Percentiles rank a stretch among this genome's conserved stretches.
Evolutionary conservation across 2,888 invertebrate genomes (phyloP).

Genomic region (Dione juno): DNA sequence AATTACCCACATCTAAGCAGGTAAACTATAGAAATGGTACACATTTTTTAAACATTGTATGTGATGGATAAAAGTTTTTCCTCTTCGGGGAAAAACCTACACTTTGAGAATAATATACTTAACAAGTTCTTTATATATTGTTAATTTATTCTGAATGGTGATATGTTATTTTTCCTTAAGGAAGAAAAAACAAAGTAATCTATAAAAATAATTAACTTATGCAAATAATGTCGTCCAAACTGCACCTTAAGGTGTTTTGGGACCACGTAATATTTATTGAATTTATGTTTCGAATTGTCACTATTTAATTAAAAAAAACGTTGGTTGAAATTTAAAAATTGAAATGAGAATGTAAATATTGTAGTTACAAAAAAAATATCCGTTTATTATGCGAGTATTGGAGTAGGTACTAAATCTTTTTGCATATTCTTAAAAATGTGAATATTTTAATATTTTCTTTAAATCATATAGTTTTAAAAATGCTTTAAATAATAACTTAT

Average conservation of each 20-base stretch:
- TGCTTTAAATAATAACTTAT: too few species aligned
- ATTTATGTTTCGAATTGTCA: neutral
- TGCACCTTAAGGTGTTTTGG: neutral
- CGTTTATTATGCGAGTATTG: too few species aligned
- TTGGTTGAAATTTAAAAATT: too few species aligned
- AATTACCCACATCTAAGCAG: neutral
- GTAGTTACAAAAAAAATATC: too few species aligned
- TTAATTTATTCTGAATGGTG: conserved; percentile 3
- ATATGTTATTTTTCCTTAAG: conserved; percentile 11
- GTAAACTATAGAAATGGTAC: conserved; percentile 1
- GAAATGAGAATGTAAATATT: too few species aligned
- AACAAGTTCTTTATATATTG: neutral
- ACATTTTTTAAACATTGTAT: neutral
- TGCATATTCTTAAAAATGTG: too few species aligned
- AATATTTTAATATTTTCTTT: too few species aligned
- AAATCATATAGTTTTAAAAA: too few species aligned
- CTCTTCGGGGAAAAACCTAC: conserved; percentile 18
- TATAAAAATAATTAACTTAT: neutral
- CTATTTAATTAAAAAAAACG: too few species aligned
- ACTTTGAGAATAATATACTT: neutral
- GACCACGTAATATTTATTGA: neutral
- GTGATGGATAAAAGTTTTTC: conserved; percentile 3
- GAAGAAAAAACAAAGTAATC: neutral
- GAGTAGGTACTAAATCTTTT: too few species aligned
- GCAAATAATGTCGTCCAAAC: neutral